Evolutionary conservation across 2,113 vertebrate species (phyloP).

Genomic region (Empidonax traillii): DNA sequence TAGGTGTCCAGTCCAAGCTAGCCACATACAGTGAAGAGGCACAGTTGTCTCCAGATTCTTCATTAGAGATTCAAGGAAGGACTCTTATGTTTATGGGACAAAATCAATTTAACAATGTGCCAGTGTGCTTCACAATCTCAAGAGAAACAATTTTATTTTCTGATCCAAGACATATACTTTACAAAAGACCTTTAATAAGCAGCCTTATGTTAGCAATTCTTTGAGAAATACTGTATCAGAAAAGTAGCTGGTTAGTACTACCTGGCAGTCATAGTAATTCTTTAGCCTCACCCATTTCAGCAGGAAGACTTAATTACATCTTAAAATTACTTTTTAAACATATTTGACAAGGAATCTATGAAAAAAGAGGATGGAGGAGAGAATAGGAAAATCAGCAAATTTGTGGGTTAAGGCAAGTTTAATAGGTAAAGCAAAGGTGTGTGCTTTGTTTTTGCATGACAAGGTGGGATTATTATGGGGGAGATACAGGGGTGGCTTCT

Average conservation of each 20-base stretch:
- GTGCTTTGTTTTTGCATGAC: not conserved
- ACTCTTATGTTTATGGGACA: not conserved
- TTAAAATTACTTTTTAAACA: not conserved
- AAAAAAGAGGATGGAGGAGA: not conserved
- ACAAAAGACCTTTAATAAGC: not conserved
- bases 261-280: not conserved
- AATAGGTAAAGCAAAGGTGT: not conserved
- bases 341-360: not conserved
- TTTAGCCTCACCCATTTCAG: not conserved
- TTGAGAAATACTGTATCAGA: not conserved
- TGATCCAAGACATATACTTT: not conserved
- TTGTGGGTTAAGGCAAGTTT: not conserved
- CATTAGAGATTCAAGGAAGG: not conserved
- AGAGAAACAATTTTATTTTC: not conserved
- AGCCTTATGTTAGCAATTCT: not conserved
- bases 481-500: accelerated
- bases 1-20: not conserved
- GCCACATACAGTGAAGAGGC: not conserved
- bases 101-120: not conserved
- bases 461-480: not conserved
- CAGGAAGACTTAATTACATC: not conserved
- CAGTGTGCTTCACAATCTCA: not conserved
- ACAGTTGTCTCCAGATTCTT: not conserved
- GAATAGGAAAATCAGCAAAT: not conserved
- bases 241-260: not conserved